Evolutionary conservation across 2,113 vertebrate genomes (phyloP), one percentile per base, ranked within the genome.

Genomic region (Perca schrenkii): DNA sequence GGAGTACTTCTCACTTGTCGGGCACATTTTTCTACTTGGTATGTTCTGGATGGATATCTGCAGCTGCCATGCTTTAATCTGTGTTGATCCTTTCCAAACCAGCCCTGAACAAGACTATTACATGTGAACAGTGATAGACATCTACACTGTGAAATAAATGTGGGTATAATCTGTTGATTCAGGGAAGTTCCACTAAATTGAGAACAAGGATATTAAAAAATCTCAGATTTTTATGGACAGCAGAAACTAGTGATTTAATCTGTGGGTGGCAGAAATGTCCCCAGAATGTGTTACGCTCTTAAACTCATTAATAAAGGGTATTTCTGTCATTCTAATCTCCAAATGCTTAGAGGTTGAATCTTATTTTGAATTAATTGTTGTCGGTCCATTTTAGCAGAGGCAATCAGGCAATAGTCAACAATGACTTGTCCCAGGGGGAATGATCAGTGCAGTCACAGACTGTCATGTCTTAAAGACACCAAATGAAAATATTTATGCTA

Each of bases 401-500:
- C 70, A 58, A 57, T 81, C 75, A 76, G 58, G 54, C 52, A 36
- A 71, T 61, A 82, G 21, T 76, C 72, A 74, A 81, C 77, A 80
- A 77, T 81, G 8, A 50, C 36, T 43, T 25, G 52, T 80, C 82
- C 80, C 68, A 46, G 56, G 58, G 82, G 74, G 31, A 66, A 49
- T 21, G 34, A 69, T 25, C 79, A 53, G 36, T 16, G 11, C 8
- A 54, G 61, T 54, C 54, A 56, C 4, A 82, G 79, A 78, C 80
- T 47, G 82, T 54, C 14, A 77, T 78, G 70, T 86, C 77, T 84
- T 86, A 83, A 87, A 90, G 69, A 90, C 74, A 71, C 34, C 40
- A 82, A 87, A 92, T 88, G 53, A 79, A 89, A 89, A 89, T 85
- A 88, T 85, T 89, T 86, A 86, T 87, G 78, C 76, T 76, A 84